phyloP scores from a whole-genome alignment of 1,140 invertebrate genomes.

The Battus philenor region DNA sequence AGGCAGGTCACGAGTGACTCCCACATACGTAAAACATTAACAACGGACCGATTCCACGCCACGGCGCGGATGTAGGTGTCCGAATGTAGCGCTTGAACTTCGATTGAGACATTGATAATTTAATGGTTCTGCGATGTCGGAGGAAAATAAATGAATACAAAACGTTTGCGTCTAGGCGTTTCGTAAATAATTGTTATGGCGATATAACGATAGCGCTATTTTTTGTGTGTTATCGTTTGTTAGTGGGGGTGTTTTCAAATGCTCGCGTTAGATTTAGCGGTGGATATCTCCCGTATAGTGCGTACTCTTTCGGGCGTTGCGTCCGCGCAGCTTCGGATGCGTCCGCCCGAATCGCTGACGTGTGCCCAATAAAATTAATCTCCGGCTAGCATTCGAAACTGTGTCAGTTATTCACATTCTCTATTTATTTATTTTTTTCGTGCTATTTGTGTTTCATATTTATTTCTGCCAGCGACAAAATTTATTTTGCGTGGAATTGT shows the following conservation, averaged over 20 bases:
- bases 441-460: slow-evolving; percentile 50
- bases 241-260: too few species aligned
- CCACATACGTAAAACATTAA: slow-evolving; percentile 23
- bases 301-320: too few species aligned
- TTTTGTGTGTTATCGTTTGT: too few species aligned
- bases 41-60: slow-evolving; percentile 5
- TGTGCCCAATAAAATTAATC: slow-evolving; percentile 41
- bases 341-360: slow-evolving; percentile 13
- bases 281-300: not conserved
- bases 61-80: slow-evolving; percentile 6
- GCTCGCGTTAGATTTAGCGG: not conserved
- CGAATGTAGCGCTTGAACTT: not conserved
- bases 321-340: not conserved
- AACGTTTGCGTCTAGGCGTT: too few species aligned
- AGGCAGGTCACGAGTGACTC: slow-evolving; percentile 53
- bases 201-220: too few species aligned
- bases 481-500: slow-evolving; percentile 36
- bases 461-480: slow-evolving; percentile 35
- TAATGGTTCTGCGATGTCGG: too few species aligned
- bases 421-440: slow-evolving; percentile 50
- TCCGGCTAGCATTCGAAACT: slow-evolving; percentile 32
- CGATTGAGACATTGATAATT: not conserved
- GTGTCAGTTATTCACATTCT: slow-evolving; percentile 58
- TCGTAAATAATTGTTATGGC: too few species aligned
- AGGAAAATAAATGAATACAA: too few species aligned